Conservation (phyloP, 2,888 invertebrate genomes). For the Plebejus melissa region DNA sequence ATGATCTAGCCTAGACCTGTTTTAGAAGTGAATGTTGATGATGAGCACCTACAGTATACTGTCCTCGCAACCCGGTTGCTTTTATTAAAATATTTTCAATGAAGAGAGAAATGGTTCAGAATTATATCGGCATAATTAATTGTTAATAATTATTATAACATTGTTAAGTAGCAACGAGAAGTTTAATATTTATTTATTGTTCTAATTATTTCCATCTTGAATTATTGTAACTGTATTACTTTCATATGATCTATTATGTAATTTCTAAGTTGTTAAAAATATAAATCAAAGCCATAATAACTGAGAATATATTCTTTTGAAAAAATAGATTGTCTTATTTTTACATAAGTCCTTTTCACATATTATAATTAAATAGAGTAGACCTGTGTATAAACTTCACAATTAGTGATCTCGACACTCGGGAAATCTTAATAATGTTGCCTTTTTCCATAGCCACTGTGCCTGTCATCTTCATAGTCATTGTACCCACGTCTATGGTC, state of each 20-base stretch:
- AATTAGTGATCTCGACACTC: neutral
- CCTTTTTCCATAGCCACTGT: constrained; percentile 29
- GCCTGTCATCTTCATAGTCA: constrained; percentile 35
- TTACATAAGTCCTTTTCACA: constrained; percentile 1
- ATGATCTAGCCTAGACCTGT: constrained; percentile 25
- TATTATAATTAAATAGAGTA: neutral
- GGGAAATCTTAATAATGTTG: constrained; percentile 15
- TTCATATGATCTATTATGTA: constrained; percentile 75
- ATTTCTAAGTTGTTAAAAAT: constrained; percentile 77
- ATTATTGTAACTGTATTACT: constrained; percentile 72
- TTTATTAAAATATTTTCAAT: constrained; percentile 58
- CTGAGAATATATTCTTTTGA: constrained; percentile 79
- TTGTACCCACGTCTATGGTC: constrained; percentile 39
- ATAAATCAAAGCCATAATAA: constrained; percentile 79
- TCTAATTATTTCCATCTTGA: constrained; percentile 64
- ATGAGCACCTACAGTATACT: constrained; percentile 25
- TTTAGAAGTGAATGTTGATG: constrained; percentile 19
- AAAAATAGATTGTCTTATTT: constrained; percentile 52
- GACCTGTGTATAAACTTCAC: neutral
- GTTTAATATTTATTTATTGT: constrained; percentile 72
- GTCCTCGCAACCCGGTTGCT: constrained; percentile 49
- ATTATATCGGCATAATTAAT: constrained; percentile 72
- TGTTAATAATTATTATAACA: constrained; percentile 71
- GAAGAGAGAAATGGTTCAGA: constrained; percentile 49
- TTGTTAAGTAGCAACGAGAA: constrained; percentile 76